phyloP scores from a whole-genome alignment of 2,797 vertebrate genomes.

The Melanotaenia maccullochi region DNA sequence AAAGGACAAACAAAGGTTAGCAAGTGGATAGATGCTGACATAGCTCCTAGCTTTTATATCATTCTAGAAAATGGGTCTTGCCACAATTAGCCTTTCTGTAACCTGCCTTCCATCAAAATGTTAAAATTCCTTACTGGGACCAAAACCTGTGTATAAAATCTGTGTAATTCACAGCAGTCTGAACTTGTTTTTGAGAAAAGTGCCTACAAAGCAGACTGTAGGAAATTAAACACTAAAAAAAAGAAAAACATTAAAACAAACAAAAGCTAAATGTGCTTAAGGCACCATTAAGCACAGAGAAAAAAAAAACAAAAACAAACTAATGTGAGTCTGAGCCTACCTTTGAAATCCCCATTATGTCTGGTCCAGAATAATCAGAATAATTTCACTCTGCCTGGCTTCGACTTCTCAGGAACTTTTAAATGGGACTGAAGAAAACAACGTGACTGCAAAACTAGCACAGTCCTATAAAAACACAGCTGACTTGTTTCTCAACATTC shows the following conservation, averaged over 20 bases:
- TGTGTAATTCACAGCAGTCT: constrained; percentile 34
- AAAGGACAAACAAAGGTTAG: constrained; percentile 19
- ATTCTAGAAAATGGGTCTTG: constrained; percentile 15
- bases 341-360: constrained; percentile 72
- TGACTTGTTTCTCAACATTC: constrained; percentile 78
- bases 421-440: constrained; percentile 40
- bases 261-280: constrained; percentile 20
- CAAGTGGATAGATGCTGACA: background rate
- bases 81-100: constrained; percentile 18
- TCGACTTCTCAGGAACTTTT: constrained; percentile 29
- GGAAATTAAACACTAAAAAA: constrained; percentile 32
- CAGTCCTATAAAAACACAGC: constrained; percentile 38
- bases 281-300: constrained; percentile 35
- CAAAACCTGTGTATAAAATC: constrained; percentile 41
- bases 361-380: constrained; percentile 43
- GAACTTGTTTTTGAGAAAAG: constrained; percentile 37
- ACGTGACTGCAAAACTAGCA: constrained; percentile 33
- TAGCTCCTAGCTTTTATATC: constrained; percentile 18
- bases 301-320: constrained; percentile 5
- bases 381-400: constrained; percentile 40
- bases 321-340: constrained; percentile 53
- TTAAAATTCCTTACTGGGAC: constrained; percentile 12
- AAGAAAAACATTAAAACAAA: constrained; percentile 46
- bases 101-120: background rate
- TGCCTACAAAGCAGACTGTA: constrained; percentile 44